Conservation (phyloP, 2,797 vertebrate genomes). For the Pipistrellus pipistrellus region DNA sequence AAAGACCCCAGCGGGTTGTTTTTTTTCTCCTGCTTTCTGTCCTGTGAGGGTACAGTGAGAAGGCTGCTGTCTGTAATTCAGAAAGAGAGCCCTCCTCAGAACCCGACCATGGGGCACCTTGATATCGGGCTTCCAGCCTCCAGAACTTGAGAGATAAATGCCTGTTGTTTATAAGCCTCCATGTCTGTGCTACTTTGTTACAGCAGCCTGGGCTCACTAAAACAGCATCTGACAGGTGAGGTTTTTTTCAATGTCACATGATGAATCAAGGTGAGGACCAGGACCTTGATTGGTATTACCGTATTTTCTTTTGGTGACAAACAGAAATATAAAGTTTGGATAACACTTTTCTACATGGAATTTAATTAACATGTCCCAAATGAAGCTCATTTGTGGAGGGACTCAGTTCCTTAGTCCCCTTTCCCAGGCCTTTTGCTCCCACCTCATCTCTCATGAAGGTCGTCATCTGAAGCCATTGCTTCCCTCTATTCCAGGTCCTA, state of each 20-base stretch:
- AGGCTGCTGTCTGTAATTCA: background rate
- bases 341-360: too few species aligned
- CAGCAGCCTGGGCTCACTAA: background rate
- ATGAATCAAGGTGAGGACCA: background rate
- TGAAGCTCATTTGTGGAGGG: too few species aligned
- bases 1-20: background rate
- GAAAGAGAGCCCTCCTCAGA: background rate
- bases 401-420: background rate
- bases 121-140: background rate
- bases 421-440: background rate
- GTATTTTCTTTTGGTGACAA: background rate
- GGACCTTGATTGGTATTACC: background rate
- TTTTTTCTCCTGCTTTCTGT: background rate
- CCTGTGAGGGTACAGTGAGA: background rate
- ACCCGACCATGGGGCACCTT: fast-evolving
- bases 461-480: background rate
- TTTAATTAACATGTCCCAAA: background rate
- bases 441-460: background rate
- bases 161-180: background rate
- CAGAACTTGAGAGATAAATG: background rate
- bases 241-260: background rate
- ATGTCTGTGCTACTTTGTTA: background rate
- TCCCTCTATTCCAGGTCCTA: background rate
- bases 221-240: background rate
- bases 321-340: background rate